A percentile compares a stretch with the other conserved stretches of the same genome.
These are phyloP conservation scores for Lepus townsendii DNA, from an alignment of 2,797 vertebrate genomes.

Conservation along the genomic window DNA sequence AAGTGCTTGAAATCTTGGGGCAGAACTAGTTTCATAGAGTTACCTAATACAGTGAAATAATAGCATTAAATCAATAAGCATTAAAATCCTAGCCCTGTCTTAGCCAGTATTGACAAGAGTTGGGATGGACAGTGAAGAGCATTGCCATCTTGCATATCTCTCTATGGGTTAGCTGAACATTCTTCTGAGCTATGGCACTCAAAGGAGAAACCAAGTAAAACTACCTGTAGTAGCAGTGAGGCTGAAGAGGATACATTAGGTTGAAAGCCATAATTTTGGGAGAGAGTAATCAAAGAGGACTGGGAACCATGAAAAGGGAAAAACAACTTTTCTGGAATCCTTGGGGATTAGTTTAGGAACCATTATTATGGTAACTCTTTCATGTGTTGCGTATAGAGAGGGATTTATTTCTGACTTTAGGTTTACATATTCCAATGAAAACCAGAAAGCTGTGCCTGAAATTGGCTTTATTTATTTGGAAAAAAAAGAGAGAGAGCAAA, in stretches of 20 bases:
- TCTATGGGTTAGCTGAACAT: background rate
- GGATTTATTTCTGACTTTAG: slow-evolving; percentile 28
- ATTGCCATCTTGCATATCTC: background rate
- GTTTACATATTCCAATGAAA: slow-evolving; percentile 25
- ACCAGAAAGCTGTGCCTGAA: background rate
- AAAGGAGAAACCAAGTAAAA: background rate
- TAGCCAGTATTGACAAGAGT: background rate
- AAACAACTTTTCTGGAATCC: background rate
- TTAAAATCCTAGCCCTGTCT: background rate
- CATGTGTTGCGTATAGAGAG: background rate
- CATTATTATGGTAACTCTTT: background rate
- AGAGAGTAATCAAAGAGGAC: background rate
- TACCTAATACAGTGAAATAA: background rate
- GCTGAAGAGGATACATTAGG: background rate
- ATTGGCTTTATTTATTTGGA: slow-evolving; percentile 33
- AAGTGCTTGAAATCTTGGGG: background rate
- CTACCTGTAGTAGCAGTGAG: background rate
- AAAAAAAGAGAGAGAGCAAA: background rate
- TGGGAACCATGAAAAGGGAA: background rate
- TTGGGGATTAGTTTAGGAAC: background rate
- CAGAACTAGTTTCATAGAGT: background rate
- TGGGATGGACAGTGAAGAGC: background rate
- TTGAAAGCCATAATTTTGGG: background rate
- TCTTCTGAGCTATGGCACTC: background rate
- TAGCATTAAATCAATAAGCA: background rate